Conservation (phyloP, 2,113 vertebrate genomes). For the Caracal caracal region DNA sequence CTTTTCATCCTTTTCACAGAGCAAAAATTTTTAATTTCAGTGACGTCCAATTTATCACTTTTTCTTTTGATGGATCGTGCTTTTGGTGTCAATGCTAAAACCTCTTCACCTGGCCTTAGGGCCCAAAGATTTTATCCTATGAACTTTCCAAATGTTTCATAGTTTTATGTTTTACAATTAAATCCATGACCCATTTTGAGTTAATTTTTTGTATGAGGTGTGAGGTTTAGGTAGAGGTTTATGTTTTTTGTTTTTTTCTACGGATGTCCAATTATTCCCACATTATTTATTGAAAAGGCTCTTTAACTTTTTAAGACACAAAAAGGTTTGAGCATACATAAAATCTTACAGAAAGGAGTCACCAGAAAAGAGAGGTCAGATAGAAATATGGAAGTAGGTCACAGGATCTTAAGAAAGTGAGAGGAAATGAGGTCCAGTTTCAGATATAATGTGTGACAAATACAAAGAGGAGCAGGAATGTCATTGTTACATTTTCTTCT, state of each 20-base stretch:
- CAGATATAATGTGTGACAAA: neutral
- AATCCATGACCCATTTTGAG: neutral
- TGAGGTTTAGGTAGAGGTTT: neutral
- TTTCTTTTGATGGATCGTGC: neutral
- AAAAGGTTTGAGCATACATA: neutral
- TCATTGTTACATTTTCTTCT: constrained; percentile 35
- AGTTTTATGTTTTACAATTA: neutral
- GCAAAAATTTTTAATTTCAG: neutral
- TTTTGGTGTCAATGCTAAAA: neutral
- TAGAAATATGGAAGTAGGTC: neutral
- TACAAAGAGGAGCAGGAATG: neutral
- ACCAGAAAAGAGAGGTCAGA: neutral
- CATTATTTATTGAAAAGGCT: neutral
- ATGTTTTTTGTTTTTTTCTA: neutral
- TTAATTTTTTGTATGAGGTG: neutral
- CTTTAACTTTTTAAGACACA: neutral
- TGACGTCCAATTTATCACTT: neutral
- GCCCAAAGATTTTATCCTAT: neutral
- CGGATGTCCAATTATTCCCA: neutral
- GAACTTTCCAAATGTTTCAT: neutral
- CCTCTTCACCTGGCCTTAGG: neutral
- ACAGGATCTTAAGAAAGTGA: neutral
- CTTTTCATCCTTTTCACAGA: neutral
- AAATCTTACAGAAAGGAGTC: neutral
- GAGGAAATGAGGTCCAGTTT: neutral